Evolutionary conservation across 2,113 vertebrate species (phyloP).

Genomic region (Bufo bufo): DNA sequence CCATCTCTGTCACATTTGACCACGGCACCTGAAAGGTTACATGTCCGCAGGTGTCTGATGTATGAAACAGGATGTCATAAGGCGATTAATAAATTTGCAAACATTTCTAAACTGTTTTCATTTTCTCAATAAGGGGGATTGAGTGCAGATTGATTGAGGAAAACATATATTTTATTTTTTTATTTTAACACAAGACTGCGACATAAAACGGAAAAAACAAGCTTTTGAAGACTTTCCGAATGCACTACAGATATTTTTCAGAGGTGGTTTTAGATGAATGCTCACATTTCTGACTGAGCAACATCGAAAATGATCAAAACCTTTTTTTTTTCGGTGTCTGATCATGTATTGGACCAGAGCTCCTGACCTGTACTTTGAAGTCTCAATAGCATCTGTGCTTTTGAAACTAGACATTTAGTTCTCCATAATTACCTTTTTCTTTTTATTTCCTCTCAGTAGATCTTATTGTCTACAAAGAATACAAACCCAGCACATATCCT

Average conservation of each 20-base stretch:
- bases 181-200: too few relatives aligned
- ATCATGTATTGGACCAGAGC: not conserved
- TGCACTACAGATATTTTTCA: not conserved
- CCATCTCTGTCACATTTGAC: too few relatives aligned
- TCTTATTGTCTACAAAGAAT: constrained; percentile 35
- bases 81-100: too few relatives aligned
- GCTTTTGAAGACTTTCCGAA: not conserved
- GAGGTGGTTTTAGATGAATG: not conserved
- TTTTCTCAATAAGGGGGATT: too few relatives aligned
- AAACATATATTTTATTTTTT: too few relatives aligned
- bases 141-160: too few relatives aligned
- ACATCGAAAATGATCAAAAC: not conserved
- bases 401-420: constrained; percentile 29
- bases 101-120: too few relatives aligned
- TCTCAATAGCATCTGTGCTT: constrained; percentile 23
- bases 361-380: constrained; percentile 7
- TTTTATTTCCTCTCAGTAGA: not conserved
- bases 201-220: too few relatives aligned
- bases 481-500: not conserved
- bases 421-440: constrained; percentile 5
- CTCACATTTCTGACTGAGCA: not conserved
- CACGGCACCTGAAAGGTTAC: too few relatives aligned
- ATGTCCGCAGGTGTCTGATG: too few relatives aligned
- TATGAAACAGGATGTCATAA: too few relatives aligned
- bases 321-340: not conserved